Evolutionary conservation across 2,797 vertebrate species (phyloP).

Genomic region (Sibirionetta formosa): DNA sequence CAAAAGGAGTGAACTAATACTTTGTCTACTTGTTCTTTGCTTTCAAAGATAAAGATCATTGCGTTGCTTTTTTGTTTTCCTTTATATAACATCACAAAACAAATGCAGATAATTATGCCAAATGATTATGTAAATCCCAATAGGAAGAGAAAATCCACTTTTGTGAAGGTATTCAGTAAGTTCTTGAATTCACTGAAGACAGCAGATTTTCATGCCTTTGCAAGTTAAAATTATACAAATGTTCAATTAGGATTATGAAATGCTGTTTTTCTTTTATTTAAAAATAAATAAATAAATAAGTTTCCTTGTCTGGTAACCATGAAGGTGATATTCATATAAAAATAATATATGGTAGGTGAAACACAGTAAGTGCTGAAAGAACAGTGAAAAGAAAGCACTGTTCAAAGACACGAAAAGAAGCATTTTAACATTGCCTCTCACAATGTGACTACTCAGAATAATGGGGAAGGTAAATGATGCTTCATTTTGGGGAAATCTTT

Average conservation of each 20-base stretch:
- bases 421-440: neutral
- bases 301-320: conserved; percentile 5
- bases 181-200: conserved; percentile 32
- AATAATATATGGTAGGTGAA: neutral
- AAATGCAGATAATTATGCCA: conserved; percentile 39
- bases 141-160: neutral
- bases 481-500: neutral
- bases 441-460: neutral
- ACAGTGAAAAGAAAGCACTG: neutral
- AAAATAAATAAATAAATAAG: neutral
- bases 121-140: conserved; percentile 45
- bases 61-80: conserved; percentile 26
- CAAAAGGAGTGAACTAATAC: conserved; percentile 58
- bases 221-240: neutral
- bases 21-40: conserved; percentile 36
- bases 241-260: conserved; percentile 20
- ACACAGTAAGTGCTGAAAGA: neutral
- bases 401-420: neutral
- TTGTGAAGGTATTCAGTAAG: neutral
- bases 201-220: conserved; percentile 23
- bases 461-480: neutral
- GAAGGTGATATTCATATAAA: neutral
- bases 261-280: conserved; percentile 17
- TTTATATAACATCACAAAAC: conserved; percentile 33
- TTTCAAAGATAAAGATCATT: conserved; percentile 24